phyloP scores from a whole-genome alignment of 2,113 vertebrate genomes.

The Pampusana beccarii region DNA sequence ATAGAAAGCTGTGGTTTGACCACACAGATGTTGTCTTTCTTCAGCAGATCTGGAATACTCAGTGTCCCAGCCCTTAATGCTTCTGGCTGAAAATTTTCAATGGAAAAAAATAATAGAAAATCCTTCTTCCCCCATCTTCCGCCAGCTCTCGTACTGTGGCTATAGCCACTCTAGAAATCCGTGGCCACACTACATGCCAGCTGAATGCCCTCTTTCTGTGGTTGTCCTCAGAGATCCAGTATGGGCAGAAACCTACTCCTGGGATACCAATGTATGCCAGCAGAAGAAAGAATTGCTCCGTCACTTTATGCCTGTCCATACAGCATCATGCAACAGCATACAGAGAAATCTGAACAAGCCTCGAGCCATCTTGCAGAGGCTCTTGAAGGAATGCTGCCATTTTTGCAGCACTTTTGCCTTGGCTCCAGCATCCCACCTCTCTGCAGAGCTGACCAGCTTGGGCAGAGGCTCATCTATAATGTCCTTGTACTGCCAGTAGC shows the following conservation, averaged over 20 bases:
- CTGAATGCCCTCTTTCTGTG: not conserved
- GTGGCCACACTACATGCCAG: rapidly evolving
- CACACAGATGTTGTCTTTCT: not conserved
- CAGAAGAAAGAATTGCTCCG: not conserved
- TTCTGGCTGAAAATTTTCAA: not conserved
- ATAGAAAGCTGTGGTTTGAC: not conserved
- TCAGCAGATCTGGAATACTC: not conserved
- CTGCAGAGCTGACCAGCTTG: not conserved
- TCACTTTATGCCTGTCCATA: not conserved
- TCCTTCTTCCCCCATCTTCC: not conserved
- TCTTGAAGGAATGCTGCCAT: not conserved
- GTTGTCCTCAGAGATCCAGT: not conserved
- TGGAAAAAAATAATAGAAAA: not conserved
- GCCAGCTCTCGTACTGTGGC: not conserved
- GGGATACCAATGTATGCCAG: not conserved
- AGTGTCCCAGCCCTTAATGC: not conserved
- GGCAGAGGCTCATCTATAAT: not conserved
- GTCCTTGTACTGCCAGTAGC: not conserved
- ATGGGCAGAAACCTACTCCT: not conserved
- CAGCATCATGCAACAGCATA: not conserved
- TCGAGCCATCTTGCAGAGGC: not conserved
- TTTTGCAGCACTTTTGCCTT: not conserved
- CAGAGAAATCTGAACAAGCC: not conserved
- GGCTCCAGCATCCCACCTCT: not conserved
- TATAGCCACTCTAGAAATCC: not conserved